A percentile compares a stretch with the other conserved stretches of the same genome.
Conservation (phyloP, 2,888 invertebrate genomes). For the Sphaerophoria rueppellii region DNA sequence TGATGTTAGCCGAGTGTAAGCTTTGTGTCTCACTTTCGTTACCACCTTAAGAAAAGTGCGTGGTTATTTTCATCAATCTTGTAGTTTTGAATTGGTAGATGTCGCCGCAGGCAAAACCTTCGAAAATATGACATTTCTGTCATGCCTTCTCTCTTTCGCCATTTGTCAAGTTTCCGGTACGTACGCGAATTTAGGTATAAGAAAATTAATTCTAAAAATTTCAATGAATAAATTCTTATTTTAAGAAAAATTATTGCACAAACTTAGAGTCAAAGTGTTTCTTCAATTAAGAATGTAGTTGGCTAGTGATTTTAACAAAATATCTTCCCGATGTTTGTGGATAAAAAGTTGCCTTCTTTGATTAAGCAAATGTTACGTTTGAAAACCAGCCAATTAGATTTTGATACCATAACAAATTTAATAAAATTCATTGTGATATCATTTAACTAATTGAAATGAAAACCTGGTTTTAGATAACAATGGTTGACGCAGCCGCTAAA, state of each 20-base stretch:
- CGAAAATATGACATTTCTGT: slow-evolving; percentile 71
- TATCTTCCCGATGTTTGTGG: slow-evolving; percentile 77
- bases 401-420: not conserved
- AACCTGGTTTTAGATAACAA: slow-evolving; percentile 77
- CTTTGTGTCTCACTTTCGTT: not conserved
- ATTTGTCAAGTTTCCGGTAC: slow-evolving; percentile 82
- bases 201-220: slow-evolving; percentile 55
- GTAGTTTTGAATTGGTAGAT: slow-evolving; percentile 14
- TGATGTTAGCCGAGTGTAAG: no score
- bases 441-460: not conserved
- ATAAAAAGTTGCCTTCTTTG: slow-evolving; percentile 69
- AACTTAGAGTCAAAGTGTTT: slow-evolving; percentile 47
- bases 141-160: slow-evolving; percentile 80
- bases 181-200: slow-evolving; percentile 78
- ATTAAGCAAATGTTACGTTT: slow-evolving; percentile 23
- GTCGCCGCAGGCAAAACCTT: slow-evolving; percentile 22
- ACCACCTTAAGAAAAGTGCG: not conserved
- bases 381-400: slow-evolving; percentile 30
- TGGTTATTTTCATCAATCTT: not conserved
- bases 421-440: not conserved
- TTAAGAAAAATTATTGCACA: slow-evolving; percentile 62
- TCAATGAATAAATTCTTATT: slow-evolving; percentile 38
- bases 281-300: slow-evolving; percentile 65
- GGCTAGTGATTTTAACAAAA: slow-evolving; percentile 51
- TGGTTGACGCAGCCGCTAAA: slow-evolving; percentile 82